These are phyloP conservation scores for Rhynchopsitta pachyrhyncha DNA, from an alignment of 2,113 vertebrate genomes.

Conservation along the genomic window DNA sequence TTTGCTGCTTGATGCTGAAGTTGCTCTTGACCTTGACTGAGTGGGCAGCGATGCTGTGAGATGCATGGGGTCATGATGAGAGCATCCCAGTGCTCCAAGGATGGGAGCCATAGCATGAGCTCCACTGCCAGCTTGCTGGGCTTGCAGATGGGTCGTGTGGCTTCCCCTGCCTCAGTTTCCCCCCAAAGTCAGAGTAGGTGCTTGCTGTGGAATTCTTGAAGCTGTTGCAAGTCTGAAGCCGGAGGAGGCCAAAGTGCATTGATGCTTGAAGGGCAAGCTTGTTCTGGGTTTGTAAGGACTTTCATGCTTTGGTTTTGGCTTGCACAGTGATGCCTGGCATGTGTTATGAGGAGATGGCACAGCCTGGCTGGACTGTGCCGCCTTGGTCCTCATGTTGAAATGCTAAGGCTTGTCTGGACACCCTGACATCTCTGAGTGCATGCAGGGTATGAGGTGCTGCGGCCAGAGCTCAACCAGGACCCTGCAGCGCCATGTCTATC, in stretches of 20 bases:
- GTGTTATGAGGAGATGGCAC: rapidly evolving
- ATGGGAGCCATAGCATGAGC: rapidly evolving
- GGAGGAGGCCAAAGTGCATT: not conserved
- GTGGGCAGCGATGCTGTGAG: not conserved
- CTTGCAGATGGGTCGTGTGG: rapidly evolving
- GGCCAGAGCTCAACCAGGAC: not conserved
- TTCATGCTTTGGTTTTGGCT: not conserved
- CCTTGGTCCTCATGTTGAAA: not conserved
- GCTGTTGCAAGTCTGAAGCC: rapidly evolving
- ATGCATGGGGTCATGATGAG: rapidly evolving
- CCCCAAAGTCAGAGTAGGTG: not conserved
- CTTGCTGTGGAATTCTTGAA: rapidly evolving
- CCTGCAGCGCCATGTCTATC: rapidly evolving
- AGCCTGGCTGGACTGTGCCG: not conserved
- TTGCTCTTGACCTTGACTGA: not conserved
- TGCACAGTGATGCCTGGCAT: rapidly evolving
- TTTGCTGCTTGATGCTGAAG: not conserved
- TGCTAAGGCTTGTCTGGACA: too few species aligned
- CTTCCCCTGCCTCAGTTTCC: not conserved
- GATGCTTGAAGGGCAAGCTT: not conserved
- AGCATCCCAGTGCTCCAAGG: not conserved
- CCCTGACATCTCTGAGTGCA: not conserved
- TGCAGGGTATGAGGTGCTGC: not conserved
- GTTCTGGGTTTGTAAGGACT: not conserved
- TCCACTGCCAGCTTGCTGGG: rapidly evolving